phyloP scores from a whole-genome alignment of 2,888 invertebrate genomes.

The Zaprionus obscuricornis region DNA sequence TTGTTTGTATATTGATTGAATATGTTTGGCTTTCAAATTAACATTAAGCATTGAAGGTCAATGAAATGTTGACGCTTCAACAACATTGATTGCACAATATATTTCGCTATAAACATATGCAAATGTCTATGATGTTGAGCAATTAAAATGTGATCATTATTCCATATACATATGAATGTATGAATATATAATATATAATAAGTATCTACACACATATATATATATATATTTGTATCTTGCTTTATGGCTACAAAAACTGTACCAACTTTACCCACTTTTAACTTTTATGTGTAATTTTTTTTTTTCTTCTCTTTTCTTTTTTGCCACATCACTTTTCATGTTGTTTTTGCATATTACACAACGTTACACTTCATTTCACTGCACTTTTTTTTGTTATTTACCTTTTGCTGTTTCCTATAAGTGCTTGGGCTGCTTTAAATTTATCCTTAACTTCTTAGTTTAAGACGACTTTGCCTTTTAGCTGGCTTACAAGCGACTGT shows the following conservation, averaged over 20 bases:
- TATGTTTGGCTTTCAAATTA: conserved; percentile 56
- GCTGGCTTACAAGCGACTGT: conserved; percentile 74
- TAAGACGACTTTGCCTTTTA: conserved; percentile 52
- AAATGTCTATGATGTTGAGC: conserved; percentile 34
- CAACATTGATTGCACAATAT: conserved; percentile 45
- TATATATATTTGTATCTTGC: neutral
- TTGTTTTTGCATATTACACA: conserved; percentile 63
- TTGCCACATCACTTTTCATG: neutral
- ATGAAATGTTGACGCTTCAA: conserved; percentile 56
- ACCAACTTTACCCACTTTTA: conserved; percentile 17
- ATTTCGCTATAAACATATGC: conserved; percentile 33
- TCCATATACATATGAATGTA: neutral
- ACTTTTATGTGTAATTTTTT: conserved; percentile 25
- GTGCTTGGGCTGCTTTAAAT: conserved; percentile 43
- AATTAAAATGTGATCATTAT: conserved; percentile 31
- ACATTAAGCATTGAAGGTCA: conserved; percentile 65
- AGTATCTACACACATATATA: neutral
- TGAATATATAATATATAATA: neutral
- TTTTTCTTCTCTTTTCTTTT: conserved; percentile 26
- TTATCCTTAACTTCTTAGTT: conserved; percentile 57
- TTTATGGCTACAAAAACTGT: conserved; percentile 10
- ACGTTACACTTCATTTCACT: conserved; percentile 67
- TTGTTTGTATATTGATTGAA: conserved; percentile 21
- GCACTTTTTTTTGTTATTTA: conserved; percentile 62
- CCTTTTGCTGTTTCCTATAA: conserved; percentile 74